phyloP scores from a whole-genome alignment of 2,113 vertebrate genomes.

The Enhydra lutris region DNA sequence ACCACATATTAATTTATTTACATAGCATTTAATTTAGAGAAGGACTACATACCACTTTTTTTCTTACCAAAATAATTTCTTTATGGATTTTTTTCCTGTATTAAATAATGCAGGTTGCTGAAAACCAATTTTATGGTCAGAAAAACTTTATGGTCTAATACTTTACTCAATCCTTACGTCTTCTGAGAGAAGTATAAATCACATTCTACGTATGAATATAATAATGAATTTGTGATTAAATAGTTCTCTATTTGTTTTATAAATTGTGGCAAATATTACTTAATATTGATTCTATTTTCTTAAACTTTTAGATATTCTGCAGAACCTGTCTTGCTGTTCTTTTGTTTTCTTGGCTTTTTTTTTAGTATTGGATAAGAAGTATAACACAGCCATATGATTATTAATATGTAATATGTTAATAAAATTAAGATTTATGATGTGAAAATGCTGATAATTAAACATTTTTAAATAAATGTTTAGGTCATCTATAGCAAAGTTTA shows the following conservation, averaged over 20 bases:
- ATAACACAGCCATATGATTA: neutral
- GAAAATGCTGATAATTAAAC: neutral
- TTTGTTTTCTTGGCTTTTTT: neutral
- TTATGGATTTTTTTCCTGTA: neutral
- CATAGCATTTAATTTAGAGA: neutral
- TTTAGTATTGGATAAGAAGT: neutral
- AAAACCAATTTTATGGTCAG: slow-evolving; percentile 10
- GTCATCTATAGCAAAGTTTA: neutral
- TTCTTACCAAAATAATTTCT: neutral
- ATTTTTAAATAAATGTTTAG: neutral
- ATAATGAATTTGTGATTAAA: slow-evolving; percentile 2
- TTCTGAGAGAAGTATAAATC: slow-evolving; percentile 27
- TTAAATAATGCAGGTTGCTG: neutral
- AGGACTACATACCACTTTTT: neutral
- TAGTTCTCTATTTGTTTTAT: slow-evolving; percentile 4
- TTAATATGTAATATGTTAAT: neutral
- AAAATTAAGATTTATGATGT: neutral
- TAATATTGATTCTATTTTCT: slow-evolving; percentile 1
- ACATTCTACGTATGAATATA: neutral
- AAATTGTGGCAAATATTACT: slow-evolving; percentile 4
- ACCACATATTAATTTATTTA: neutral
- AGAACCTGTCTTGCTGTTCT: neutral
- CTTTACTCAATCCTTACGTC: neutral
- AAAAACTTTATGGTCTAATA: neutral
- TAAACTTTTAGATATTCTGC: neutral